phyloP scores from a whole-genome alignment of 2,113 vertebrate species.

The Nerophis lumbriciformis region DNA sequence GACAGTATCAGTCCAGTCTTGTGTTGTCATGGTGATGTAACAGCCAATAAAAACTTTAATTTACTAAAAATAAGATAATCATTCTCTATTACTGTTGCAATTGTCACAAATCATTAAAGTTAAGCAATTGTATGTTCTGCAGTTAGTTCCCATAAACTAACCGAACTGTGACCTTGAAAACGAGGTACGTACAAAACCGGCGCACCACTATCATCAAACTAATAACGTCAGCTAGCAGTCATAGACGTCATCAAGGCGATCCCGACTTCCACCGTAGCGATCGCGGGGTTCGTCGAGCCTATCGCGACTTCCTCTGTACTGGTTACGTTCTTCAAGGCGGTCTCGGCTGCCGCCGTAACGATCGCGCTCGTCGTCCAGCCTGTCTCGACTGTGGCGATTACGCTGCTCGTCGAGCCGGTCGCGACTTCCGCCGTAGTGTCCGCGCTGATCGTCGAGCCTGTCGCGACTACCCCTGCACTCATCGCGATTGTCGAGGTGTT shows the following conservation, averaged over 20 bases:
- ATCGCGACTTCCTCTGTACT: slow-evolving; percentile 1
- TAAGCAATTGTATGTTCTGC: no score
- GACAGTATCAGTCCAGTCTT: no score
- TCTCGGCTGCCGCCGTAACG: neutral
- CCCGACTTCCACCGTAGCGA: neutral
- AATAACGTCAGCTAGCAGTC: neutral
- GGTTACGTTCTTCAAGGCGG: neutral
- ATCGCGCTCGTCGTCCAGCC: accelerated
- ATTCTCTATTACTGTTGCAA: no score
- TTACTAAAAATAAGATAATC: no score
- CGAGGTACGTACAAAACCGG: no score
- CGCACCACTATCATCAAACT: no score
- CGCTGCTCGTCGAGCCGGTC: neutral
- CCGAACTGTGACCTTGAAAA: no score
- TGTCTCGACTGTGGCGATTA: neutral
- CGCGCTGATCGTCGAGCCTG: slow-evolving; percentile 6
- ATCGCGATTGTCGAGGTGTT: slow-evolving; percentile 31
- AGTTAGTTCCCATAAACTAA: no score
- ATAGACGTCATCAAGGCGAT: neutral
- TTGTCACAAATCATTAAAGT: no score
- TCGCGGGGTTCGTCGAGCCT: slow-evolving; percentile 14
- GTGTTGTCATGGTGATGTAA: no score
- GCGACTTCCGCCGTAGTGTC: neutral
- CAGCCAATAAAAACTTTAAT: no score
- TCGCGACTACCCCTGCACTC: slow-evolving; percentile 20